phyloP scores from a whole-genome alignment of 1,140 invertebrate species.

The Bombus superbus region DNA sequence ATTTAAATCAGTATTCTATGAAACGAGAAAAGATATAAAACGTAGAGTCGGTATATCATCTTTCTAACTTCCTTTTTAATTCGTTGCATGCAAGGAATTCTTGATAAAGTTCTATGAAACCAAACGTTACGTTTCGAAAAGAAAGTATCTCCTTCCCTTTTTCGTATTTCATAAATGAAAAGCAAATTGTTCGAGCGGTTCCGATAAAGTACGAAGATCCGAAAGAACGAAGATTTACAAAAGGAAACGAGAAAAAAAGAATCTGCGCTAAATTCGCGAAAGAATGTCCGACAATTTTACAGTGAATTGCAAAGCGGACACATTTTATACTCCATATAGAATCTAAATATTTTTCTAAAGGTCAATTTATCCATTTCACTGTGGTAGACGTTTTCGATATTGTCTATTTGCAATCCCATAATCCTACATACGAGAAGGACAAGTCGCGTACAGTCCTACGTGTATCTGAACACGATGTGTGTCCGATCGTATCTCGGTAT shows the following conservation, averaged over 20 bases:
- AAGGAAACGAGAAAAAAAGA: background rate
- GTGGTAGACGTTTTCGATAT: background rate
- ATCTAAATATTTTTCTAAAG: background rate
- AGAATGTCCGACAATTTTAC: background rate
- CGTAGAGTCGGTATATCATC: background rate
- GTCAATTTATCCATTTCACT: background rate
- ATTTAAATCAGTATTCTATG: background rate
- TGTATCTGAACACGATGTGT: constrained; percentile 46
- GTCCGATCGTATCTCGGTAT: constrained; percentile 66
- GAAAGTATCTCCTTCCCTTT: background rate
- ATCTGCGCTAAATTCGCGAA: background rate
- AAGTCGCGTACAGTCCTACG: background rate
- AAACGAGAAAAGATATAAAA: background rate
- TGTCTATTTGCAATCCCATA: constrained; percentile 12
- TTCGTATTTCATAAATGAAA: background rate
- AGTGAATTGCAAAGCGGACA: background rate
- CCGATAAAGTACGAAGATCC: background rate
- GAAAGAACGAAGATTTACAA: background rate
- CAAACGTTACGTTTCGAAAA: background rate
- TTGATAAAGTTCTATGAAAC: background rate
- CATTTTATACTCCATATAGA: too few species aligned
- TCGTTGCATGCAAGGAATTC: background rate
- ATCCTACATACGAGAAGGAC: background rate
- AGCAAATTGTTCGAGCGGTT: background rate
- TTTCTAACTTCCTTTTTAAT: background rate